These are phyloP conservation scores for Plebejus anna DNA, from an alignment of 2,888 invertebrate genomes.

Conservation along the genomic window DNA sequence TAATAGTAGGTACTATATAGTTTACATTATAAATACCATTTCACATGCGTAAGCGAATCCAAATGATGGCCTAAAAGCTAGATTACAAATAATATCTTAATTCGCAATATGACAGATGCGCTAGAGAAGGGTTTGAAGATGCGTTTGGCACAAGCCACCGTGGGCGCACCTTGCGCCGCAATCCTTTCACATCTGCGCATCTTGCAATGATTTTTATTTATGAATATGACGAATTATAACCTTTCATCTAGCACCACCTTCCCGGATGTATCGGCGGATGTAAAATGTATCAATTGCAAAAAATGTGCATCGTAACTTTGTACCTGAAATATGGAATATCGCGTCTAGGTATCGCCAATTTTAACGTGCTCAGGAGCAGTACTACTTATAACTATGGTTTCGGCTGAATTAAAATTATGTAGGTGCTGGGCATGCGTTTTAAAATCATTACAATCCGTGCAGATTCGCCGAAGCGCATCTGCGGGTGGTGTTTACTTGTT, in stretches of 20 bases:
- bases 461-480: slow-evolving; percentile 32
- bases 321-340: slow-evolving; percentile 26
- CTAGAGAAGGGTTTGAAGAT: slow-evolving; percentile 53
- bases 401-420: background rate
- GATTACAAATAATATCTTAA: slow-evolving; percentile 11
- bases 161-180: slow-evolving; percentile 70
- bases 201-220: slow-evolving; percentile 76
- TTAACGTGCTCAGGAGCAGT: background rate
- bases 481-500: slow-evolving; percentile 17
- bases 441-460: slow-evolving; percentile 11
- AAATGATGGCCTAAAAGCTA: background rate
- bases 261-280: slow-evolving; percentile 75
- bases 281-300: slow-evolving; percentile 50
- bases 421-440: background rate
- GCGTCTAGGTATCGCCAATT: background rate
- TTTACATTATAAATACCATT: no score
- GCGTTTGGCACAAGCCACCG: slow-evolving; percentile 72
- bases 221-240: slow-evolving; percentile 78
- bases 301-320: slow-evolving; percentile 44
- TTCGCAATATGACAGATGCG: slow-evolving; percentile 52
- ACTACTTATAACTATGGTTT: background rate
- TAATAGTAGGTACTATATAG: no score
- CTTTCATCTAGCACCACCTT: slow-evolving; percentile 73
- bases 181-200: slow-evolving; percentile 76
- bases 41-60: no score